Evolutionary conservation across 2,113 vertebrate species (phyloP).

Genomic region (Leptodactylus fuscus): DNA sequence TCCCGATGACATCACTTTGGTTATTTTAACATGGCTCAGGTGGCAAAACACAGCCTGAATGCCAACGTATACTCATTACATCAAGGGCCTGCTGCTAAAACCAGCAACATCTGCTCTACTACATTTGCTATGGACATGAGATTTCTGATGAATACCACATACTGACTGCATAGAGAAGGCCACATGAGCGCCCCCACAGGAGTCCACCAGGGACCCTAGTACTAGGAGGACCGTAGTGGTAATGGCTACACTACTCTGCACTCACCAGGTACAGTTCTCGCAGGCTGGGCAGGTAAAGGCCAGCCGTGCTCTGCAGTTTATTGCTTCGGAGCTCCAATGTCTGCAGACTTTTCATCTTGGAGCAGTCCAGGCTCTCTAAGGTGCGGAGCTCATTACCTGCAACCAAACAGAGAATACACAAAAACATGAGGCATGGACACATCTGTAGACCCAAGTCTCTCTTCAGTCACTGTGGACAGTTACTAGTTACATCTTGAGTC

Average conservation of each 20-base stretch:
- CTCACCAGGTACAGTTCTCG: conserved; percentile 87
- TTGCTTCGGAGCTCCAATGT: conserved; percentile 88
- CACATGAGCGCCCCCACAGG: neutral
- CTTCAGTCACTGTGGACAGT: too few species aligned
- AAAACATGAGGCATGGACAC: neutral
- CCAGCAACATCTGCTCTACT: too few species aligned
- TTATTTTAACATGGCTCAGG: too few species aligned
- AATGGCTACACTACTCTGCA: neutral
- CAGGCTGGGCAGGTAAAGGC: conserved; percentile 83
- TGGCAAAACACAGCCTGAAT: too few species aligned
- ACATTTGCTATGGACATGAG: too few species aligned
- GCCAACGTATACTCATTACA: too few species aligned
- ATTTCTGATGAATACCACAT: neutral
- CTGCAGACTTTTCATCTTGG: conserved; percentile 77
- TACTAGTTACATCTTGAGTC: too few species aligned
- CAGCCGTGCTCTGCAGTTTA: conserved; percentile 78
- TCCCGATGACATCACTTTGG: too few species aligned
- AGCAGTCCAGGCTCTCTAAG: conserved; percentile 73
- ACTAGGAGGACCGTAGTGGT: neutral
- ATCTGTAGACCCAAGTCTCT: too few species aligned
- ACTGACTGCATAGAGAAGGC: neutral
- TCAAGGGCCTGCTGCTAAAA: too few species aligned
- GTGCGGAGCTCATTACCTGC: conserved; percentile 82
- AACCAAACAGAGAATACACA: neutral
- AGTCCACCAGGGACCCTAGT: neutral